Conservation (phyloP, 2,888 invertebrate genomes). For the Acrocera orbiculus region DNA sequence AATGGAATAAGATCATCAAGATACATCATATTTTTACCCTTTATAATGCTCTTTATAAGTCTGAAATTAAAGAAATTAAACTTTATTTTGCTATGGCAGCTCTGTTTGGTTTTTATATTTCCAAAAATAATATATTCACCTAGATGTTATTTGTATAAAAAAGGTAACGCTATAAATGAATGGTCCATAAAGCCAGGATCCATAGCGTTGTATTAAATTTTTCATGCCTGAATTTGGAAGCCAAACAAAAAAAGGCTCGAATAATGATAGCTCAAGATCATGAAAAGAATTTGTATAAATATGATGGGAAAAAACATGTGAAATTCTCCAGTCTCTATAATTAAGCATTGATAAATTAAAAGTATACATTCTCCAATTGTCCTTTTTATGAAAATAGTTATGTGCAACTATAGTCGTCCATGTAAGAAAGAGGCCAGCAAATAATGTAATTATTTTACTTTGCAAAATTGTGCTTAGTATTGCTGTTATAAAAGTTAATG, state of each 20-base stretch:
- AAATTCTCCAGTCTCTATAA: slow-evolving; percentile 50
- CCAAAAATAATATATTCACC: too few relatives aligned
- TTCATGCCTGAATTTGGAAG: slow-evolving; percentile 39
- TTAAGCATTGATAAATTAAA: slow-evolving; percentile 49
- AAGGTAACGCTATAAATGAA: slow-evolving; percentile 20
- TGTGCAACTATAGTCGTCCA: slow-evolving; percentile 47
- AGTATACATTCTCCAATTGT: slow-evolving; percentile 63
- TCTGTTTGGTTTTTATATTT: too few relatives aligned
- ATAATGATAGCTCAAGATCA: slow-evolving; percentile 51
- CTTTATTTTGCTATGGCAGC: too few relatives aligned
- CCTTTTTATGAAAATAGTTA: slow-evolving; percentile 58
- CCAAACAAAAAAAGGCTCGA: slow-evolving; percentile 50
- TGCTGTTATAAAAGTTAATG: slow-evolving; percentile 24
- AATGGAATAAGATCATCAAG: slow-evolving; percentile 31
- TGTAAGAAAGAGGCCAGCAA: slow-evolving; percentile 40
- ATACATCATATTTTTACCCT: slow-evolving; percentile 23
- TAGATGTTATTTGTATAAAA: slow-evolving; percentile 19
- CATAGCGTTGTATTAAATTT: slow-evolving; percentile 33
- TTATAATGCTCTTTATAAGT: slow-evolving; percentile 19
- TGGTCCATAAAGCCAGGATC: slow-evolving; percentile 36
- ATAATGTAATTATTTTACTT: slow-evolving; percentile 18
- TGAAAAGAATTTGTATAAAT: slow-evolving; percentile 57
- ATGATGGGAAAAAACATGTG: slow-evolving; percentile 63
- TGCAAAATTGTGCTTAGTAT: slow-evolving; percentile 25
- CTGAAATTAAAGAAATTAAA: slow-evolving; percentile 14